Base-by-base conservation (phyloP, 2,888 invertebrate species). In the Minunthozetes semirufus region DNA sequence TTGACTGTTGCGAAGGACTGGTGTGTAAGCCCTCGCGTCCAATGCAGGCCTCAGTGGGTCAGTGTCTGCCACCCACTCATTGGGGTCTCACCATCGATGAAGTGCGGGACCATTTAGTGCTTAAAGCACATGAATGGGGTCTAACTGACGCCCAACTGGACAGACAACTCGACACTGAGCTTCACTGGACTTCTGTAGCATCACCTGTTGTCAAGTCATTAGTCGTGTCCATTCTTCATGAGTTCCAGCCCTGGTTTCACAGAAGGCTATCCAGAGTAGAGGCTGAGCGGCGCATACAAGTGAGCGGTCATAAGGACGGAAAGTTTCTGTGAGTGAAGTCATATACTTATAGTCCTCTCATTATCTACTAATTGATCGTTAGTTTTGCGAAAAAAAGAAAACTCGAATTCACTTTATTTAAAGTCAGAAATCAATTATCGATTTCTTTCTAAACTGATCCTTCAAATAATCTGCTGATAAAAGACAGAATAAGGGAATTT, bases 231-330 rank as follows among this genome's bases (percentile, higher is more conserved):
- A 82, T 82, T 46, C 78, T 84, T 53, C 84, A 85, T 79, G 80
- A 80, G 68, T 80, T 81, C 73, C 83, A 84, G 78, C 82, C 83
- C 0, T 85, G 85, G 85, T 85, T 81, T 79, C 84, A 84, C 79
- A 82, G 81, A 3, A 80, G 80, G 63, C 81, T 85, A 33, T 78
- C 79, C 15, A 77, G 84, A 63, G 78, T 81, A 4, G 83, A 83
- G 72, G 84, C 84, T 2, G 83, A 83, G 72, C 78, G 78, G 42
- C 78, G 82, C 38, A 78, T 85, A 33, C 78, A 77, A 6, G 79
- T 80, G 13, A 80, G 80, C 56, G 83, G 83, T 6, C 82, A 82
- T 72, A 79, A 79, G 72, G 81, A 84, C 79, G 85, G 85, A 25
- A 83, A 83, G 78, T 85, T 83, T 78, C 77, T 85, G 84, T 80